Base-by-base conservation (phyloP, 2,797 vertebrate genomes). In the Tympanoctomys barrerae region DNA sequence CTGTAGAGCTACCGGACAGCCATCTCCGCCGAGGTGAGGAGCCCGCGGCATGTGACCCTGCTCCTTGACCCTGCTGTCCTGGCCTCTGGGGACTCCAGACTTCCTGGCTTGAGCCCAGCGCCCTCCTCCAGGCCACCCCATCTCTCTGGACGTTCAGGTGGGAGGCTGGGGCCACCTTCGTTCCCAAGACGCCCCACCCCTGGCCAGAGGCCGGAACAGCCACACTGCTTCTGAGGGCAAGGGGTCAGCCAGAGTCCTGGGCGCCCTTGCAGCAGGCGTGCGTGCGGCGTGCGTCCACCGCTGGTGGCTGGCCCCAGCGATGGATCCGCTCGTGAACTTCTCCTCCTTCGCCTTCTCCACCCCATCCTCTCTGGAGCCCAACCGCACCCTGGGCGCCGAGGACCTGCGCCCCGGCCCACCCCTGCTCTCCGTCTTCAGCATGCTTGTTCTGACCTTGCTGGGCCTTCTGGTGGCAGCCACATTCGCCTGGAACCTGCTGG, bases 401-500 rank as follows among this genome's bases (percentile, higher is more conserved):
- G 98, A 98, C 94, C 95, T 98, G 26, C 81, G 24, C 28, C 54
- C 95, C 54, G 98, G 98, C 59, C 95, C 8, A 5, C 91, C 87
- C 1, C 98, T 98, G 0, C 99, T 99, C 81, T 99, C 99, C 0
- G 98, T 99, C 54, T 99, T 99, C 97, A 98, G 99, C 0, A 99
- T 99, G 87, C 98, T 99, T 4, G 98, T 99, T 0, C 98, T 99
- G 42, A 99, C 99, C 3, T 95, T 99, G 62, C 96, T 99, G 95
- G 99, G 99, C 28, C 99, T 99, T 98, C 98, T 99, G 95, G 99
- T 99, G 91, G 98, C 98, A 61, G 99, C 99, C 92, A 99, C 99
- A 0, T 99, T 99, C 24, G 98, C 99, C 81, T 99, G 99, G 99
- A 99, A 99, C 97, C 96, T 99, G 86, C 97, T 99, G 95, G 99